A percentile compares a stretch with the other conserved stretches of the same genome.
phyloP scores from a whole-genome alignment of 2,888 invertebrate species.

The Chrysolina americana region DNA sequence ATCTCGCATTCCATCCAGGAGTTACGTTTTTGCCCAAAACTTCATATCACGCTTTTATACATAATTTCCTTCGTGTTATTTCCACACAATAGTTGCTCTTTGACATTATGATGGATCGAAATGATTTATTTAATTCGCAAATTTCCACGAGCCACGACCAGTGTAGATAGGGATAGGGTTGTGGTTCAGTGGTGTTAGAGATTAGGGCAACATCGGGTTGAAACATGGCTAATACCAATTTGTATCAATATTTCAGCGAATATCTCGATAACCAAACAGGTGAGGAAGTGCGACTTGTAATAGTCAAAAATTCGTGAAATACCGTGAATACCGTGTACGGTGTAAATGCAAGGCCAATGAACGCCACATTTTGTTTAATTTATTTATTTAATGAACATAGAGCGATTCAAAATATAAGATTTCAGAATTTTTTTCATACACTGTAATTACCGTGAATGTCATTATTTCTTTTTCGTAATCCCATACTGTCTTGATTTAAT shows the following conservation, averaged over 20 bases:
- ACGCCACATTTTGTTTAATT: too few species aligned
- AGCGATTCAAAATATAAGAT: too few species aligned
- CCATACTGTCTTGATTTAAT: too few species aligned
- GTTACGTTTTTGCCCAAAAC: background rate
- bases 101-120: constrained; percentile 25
- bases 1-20: background rate
- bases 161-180: constrained; percentile 25
- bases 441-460: too few species aligned
- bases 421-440: too few species aligned
- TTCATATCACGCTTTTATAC: constrained; percentile 18
- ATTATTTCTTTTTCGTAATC: too few species aligned
- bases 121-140: constrained; percentile 23
- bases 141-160: background rate
- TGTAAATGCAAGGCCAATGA: too few species aligned
- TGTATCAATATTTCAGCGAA: background rate
- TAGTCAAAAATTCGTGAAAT: too few species aligned
- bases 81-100: constrained; percentile 39
- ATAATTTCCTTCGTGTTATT: constrained; percentile 11
- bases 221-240: background rate
- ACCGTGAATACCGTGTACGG: too few species aligned
- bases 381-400: too few species aligned
- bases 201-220: background rate
- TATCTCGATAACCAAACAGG: background rate
- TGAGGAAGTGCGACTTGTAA: background rate
- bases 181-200: constrained; percentile 12